Base-by-base conservation (phyloP, 2,113 vertebrate species). In the Calonectris borealis region DNA sequence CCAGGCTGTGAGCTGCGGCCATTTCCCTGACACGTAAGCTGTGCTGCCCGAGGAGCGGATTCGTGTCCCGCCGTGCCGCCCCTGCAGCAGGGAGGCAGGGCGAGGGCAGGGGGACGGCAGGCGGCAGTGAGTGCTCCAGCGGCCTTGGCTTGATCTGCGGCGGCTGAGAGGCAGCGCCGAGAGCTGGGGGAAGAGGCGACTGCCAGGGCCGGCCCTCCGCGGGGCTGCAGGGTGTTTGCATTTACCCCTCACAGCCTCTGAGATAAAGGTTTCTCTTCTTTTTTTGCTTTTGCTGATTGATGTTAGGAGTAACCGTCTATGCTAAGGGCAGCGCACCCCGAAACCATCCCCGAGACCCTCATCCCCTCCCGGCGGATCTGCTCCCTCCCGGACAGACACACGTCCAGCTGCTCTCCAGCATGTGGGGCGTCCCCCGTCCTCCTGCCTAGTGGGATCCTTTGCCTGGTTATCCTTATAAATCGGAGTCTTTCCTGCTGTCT, bases 401-500 rank as follows among this genome's bases (percentile, higher is more conserved):
- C 6, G 1, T 49, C 69, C 70, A 32, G 31, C 69, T 44, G 70
- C 62, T 51, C 51, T 18, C 36, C 51, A 20, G 66, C 82, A 25
- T 4, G 2, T 20, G 34, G 44, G 13, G 20, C 4, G 0, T 51
- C 57, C 78, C 64, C 51, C 0, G 1, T 19, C 38, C 84, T 42
- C 49, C 66, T 58, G 57, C 72, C 72, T 7, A 16, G 55, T 2
- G 5, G 44, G 46, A 70, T 90, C 70, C 62, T 66, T 18, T 25
- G 21, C 79, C 65, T 17, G 44, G 16, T 65, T n/a, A 11, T 57
- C 62, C 70, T 29, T 10, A 16, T 4, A 57, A 40, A 58, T 27
- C 57, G 17, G 51, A 76, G 44, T 11, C 83, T 71, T 48, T 65
- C 69, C 49, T 51, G 68, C 92, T 77, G 76, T 4, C 92, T 86